Conservation (phyloP, 1,140 invertebrate genomes). For the Oppia nitens region DNA sequence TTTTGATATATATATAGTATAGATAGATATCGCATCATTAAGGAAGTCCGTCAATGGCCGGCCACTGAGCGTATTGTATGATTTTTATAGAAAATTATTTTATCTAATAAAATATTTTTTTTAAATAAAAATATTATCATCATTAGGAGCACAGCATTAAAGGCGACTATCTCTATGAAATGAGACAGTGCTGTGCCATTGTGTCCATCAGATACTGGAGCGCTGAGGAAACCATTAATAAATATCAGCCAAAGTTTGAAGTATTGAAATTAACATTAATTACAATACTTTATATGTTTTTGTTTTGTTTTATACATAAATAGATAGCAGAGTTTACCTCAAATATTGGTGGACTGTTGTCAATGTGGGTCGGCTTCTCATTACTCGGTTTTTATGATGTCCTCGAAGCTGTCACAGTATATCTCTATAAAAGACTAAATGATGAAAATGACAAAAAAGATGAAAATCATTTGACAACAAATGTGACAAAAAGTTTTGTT, state of each 20-base stretch:
- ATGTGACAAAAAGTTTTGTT: not conserved
- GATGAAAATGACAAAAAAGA: not conserved
- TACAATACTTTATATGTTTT: not conserved
- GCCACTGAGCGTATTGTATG: constrained; percentile 7
- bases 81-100: not conserved
- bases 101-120: not conserved
- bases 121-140: not conserved
- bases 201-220: constrained; percentile 14
- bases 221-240: constrained; percentile 8
- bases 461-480: not conserved
- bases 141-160: constrained; percentile 4
- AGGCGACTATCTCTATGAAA: not conserved
- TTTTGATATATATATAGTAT: no score
- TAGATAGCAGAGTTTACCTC: constrained; percentile 9
- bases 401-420: not conserved
- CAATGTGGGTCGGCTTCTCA: constrained; percentile 14
- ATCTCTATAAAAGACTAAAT: not conserved
- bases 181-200: constrained; percentile 4
- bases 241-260: constrained; percentile 15
- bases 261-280: not conserved
- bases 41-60: constrained; percentile 7
- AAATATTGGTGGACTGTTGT: constrained; percentile 8
- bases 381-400: constrained; percentile 11
- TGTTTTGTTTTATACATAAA: not conserved
- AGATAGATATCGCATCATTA: constrained; percentile 3